These are phyloP conservation scores for Pyrgus malvae DNA, from an alignment of 2,888 invertebrate species.

Conservation along the genomic window DNA sequence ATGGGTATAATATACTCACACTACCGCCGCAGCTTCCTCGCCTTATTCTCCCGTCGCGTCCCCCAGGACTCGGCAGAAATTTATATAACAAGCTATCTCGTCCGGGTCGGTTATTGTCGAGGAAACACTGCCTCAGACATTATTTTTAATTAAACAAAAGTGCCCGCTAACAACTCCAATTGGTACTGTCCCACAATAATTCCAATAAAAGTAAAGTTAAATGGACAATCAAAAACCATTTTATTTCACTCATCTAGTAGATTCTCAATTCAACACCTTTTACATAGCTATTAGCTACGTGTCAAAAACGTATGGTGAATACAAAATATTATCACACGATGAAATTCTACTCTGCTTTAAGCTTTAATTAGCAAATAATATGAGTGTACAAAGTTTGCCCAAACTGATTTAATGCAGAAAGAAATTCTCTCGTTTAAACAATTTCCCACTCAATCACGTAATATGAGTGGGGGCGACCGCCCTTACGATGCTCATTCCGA, in stretches of 20 bases:
- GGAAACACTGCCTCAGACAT: constrained; percentile 73
- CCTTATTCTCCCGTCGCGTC: constrained; percentile 73
- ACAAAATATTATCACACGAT: too few species aligned
- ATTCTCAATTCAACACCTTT: too few species aligned
- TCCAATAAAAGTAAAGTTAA: too few species aligned
- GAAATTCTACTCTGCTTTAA: too few species aligned
- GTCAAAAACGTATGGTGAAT: not conserved
- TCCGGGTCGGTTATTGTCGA: constrained; percentile 75
- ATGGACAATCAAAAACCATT: too few species aligned
- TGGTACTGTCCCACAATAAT: constrained; percentile 8
- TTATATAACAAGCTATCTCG: constrained; percentile 81
- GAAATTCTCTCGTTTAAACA: constrained; percentile 64
- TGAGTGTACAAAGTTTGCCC: too few species aligned
- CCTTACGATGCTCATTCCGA: constrained; percentile 54
- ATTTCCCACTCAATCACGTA: constrained; percentile 74
- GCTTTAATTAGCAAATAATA: too few species aligned
- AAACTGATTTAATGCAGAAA: constrained; percentile 40
- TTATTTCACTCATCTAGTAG: too few species aligned
- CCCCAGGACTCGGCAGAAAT: constrained; percentile 78
- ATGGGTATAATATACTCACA: constrained; percentile 82
- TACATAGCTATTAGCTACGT: too few species aligned
- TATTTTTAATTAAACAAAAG: constrained; percentile 79
- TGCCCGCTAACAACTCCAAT: constrained; percentile 50
- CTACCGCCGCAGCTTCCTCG: constrained; percentile 70
- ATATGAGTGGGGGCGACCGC: constrained; percentile 57